Evolutionary conservation across 1,140 invertebrate genomes (phyloP), one percentile per base, ranked within the genome.

Genomic region (Andricus grossulariae): DNA sequence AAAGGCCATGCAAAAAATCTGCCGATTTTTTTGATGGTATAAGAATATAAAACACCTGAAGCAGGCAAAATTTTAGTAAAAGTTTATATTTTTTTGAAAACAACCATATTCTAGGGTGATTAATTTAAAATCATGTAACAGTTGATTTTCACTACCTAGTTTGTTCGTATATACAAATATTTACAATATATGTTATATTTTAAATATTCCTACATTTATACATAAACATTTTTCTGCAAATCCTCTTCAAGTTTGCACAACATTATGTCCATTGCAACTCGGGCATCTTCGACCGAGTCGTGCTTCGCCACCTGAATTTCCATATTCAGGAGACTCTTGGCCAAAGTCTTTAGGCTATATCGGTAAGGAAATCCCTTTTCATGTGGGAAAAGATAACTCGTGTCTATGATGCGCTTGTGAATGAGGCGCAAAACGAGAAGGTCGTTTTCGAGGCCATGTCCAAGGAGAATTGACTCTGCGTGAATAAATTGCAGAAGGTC

Each of bases 361-460:
- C 97, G 94, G 83, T 93, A 95, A 7, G 25, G 60, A 0, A 97
- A 97, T 3, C 94, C 97, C n/a, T 90, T 83, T 25, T 93, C 92
- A 88, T 99, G 97, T 0, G 97, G 96, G 87, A 97, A 99, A 11
- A 95, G 88, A 21, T 97, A 91, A 6, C 96, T 94, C 0, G 97
- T 99, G 87, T 99, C 98, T 21, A 99, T 94, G 11, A 98, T 94
- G 2, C 92, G 95, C 4, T 92, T 90, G 85, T 99, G 98, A 1
- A 98, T 92, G 3, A 99, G 85, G 85, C 95, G 96, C 16, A 99
- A 87, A 0, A 95, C 95, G 13, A 95, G 92, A 10, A 99, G 92
- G 92, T 99, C 99, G 88, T 97, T 98, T 80, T 99, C 98, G 50
- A 99, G 91, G 10, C 95, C 96, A 90, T 99, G 99, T 0, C 99